Conservation (phyloP, 2,113 vertebrate genomes). For the Porphyrio hochstetteri region DNA sequence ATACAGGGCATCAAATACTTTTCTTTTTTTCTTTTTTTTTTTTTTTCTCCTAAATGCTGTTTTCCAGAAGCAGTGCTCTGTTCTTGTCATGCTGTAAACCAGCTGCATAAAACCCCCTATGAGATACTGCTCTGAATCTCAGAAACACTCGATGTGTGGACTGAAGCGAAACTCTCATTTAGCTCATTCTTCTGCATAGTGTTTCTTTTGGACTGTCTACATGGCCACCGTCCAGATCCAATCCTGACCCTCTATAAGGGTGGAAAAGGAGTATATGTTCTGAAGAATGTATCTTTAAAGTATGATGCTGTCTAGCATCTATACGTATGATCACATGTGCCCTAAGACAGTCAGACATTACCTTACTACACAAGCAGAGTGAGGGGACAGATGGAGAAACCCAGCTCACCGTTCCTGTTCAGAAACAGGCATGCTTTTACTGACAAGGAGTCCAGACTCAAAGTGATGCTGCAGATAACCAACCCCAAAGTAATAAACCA, state of each 20-base stretch:
- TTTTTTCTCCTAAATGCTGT: not conserved
- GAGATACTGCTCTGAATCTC: not conserved
- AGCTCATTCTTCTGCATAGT: not conserved
- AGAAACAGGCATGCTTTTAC: not conserved
- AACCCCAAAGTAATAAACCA: not conserved
- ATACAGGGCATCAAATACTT: not conserved
- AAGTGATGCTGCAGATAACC: not conserved
- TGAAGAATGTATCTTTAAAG: not conserved
- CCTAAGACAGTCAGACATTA: not conserved
- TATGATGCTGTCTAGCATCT: not conserved
- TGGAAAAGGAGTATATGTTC: not conserved
- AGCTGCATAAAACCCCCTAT: accelerated
- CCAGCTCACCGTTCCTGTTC: not conserved
- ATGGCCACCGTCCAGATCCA: accelerated
- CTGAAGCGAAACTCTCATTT: not conserved
- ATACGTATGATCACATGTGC: accelerated
- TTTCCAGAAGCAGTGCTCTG: not conserved
- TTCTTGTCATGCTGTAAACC: not conserved
- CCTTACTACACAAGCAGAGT: not conserved
- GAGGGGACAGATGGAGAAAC: not conserved
- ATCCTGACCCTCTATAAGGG: not conserved
- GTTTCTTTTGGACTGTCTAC: not conserved
- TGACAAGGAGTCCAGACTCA: not conserved
- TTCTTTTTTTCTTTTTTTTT: not conserved
- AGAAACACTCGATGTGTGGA: accelerated